Conservation (phyloP, 1,140 invertebrate species). For the Galendromus occidentalis region DNA sequence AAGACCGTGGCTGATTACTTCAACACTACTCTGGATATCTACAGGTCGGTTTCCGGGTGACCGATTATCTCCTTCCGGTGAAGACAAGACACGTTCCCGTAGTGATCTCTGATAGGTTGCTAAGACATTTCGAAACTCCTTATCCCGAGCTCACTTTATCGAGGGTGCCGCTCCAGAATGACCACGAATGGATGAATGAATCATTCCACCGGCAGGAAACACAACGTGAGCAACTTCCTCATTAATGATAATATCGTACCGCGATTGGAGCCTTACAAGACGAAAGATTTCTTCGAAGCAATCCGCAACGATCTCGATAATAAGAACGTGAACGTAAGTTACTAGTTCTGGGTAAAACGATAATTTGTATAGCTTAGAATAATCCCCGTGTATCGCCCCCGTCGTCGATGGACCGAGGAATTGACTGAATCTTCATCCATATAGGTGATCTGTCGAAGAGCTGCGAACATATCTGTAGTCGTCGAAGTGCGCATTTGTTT, state of each 20-base stretch:
- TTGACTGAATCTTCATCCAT: background rate
- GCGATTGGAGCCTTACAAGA: background rate
- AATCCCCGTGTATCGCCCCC: too few relatives aligned
- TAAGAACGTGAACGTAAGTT: background rate
- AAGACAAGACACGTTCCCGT: too few relatives aligned
- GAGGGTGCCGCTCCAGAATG: background rate
- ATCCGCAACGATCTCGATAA: background rate
- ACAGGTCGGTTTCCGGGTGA: background rate
- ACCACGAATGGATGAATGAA: background rate
- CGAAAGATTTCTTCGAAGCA: background rate
- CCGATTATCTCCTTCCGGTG: too few relatives aligned
- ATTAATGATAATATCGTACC: background rate
- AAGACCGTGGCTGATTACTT: background rate
- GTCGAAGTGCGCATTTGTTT: background rate
- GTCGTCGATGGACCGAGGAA: background rate
- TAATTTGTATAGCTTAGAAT: too few relatives aligned
- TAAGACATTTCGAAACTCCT: too few relatives aligned
- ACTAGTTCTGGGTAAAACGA: too few relatives aligned
- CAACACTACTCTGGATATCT: background rate
- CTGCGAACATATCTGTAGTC: background rate
- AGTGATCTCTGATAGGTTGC: too few relatives aligned
- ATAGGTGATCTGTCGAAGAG: background rate
- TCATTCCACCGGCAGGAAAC: background rate
- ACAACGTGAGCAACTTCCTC: background rate
- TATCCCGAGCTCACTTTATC: background rate